Evolutionary conservation across 2,797 vertebrate species (phyloP), one percentile per base, ranked within the genome.

Genomic region (Enteromius viviparus): DNA sequence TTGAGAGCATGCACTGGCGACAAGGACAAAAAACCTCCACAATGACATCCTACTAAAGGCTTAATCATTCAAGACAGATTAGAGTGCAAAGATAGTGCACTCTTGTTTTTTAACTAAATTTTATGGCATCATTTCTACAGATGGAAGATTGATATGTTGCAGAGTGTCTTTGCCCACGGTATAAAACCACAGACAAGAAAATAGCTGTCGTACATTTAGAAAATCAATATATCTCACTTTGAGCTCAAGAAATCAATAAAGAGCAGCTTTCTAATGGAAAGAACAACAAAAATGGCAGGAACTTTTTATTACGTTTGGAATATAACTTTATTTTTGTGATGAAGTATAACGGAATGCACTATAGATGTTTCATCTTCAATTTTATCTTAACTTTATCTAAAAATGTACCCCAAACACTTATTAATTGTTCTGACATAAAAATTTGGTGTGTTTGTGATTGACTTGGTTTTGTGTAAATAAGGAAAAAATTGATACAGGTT

Each of bases 211-310:
- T 55, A 40, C n/a, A 64, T 42, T 51, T 26, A 9, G 26, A 83
- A 65, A 75, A 69, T 76, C 81, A 76, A 53, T 83, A 60, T 29
- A 68, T 69, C 53, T 51, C 45, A 12, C 70, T 60, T 85, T 40
- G 71, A 76, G 81, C 60, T 74, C 1, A 69, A 65, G 19, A 47
- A 68, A 83, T 68, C 62, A 79, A 82, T 70, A 76, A 34, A n/a
- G 37, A 40, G 21, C 29, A 70, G 69, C 26, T 60, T 75, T 40
- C 51, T 75, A 62, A 66, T 65, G 3, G 34, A 66, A 26, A 58
- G 6, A 29, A 26, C 62, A 62, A 64, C 23, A 74, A 37, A 64
- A 58, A 29, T 42, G 19, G 51, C 49, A 68, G 17, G 66, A 37
- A 26, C 19, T 26, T n/a, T n/a, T n/a, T n/a, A n/a, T 29, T 19